Evolutionary conservation across 2,113 vertebrate species (phyloP).

Genomic region (Phasianus colchicus): DNA sequence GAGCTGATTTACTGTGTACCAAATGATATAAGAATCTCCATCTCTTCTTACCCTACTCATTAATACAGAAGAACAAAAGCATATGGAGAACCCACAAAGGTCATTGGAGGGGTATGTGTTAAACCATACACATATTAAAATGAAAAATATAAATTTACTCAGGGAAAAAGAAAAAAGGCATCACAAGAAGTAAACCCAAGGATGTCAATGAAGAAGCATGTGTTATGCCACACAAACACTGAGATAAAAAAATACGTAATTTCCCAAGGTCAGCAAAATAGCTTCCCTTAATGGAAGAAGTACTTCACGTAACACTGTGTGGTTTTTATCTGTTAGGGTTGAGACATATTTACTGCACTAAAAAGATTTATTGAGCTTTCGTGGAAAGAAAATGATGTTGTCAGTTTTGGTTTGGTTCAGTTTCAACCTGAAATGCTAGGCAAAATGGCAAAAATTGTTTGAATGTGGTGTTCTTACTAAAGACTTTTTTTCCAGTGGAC

Average conservation of each 20-base stretch:
- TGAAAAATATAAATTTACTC: neutral
- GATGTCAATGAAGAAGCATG: neutral
- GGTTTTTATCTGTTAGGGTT: constrained; percentile 16
- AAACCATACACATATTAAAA: neutral
- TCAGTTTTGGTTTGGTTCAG: neutral
- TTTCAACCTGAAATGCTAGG: constrained; percentile 39
- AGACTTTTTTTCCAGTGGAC: neutral
- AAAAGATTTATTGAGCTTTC: constrained; percentile 50
- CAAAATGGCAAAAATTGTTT: constrained; percentile 30
- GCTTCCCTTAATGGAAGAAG: constrained; percentile 17
- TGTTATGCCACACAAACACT: neutral
- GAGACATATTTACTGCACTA: neutral
- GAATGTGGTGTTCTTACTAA: neutral
- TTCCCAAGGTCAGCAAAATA: neutral
- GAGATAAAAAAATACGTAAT: neutral
- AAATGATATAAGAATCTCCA: neutral
- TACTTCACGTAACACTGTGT: neutral
- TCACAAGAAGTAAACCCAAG: neutral
- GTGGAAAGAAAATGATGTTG: neutral
- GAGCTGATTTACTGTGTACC: constrained; percentile 32
- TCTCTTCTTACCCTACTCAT: neutral
- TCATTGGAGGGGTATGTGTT: neutral
- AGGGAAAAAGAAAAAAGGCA: neutral
- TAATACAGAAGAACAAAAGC: neutral
- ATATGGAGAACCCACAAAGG: neutral